A percentile compares a stretch with the other conserved stretches of the same genome.
These are phyloP conservation scores for Morpho achilles DNA, from an alignment of 2,888 invertebrate genomes.

Conservation along the genomic window DNA sequence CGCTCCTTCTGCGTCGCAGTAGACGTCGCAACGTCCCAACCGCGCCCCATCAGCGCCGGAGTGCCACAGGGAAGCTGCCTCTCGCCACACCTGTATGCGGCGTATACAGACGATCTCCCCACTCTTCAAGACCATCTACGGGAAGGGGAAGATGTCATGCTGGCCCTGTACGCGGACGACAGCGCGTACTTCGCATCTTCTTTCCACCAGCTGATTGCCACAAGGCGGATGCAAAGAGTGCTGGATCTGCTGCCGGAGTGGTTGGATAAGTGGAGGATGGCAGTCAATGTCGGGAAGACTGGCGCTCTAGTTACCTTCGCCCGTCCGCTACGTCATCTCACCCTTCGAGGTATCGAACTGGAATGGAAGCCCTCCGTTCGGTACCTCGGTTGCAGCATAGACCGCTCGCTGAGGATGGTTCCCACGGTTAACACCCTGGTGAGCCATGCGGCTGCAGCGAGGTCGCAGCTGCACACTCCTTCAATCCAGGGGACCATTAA, in stretches of 20 bases:
- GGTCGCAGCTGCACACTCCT: no score
- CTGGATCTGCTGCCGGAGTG: slow-evolving; percentile 29
- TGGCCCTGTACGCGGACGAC: slow-evolving; percentile 29
- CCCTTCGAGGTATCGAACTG: no score
- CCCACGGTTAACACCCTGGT: no score
- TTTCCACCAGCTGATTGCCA: slow-evolving; percentile 26
- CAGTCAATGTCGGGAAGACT: no score
- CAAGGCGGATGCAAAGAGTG: slow-evolving; percentile 17
- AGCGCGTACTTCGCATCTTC: slow-evolving; percentile 15
- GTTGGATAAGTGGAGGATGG: slow-evolving; percentile 5
- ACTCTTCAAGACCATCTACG: not conserved
- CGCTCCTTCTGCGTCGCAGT: not conserved
- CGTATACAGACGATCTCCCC: not conserved
- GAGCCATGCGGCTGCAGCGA: no score
- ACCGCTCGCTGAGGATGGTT: no score
- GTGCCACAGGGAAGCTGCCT: not conserved
- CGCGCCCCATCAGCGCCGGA: not conserved
- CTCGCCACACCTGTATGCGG: not conserved
- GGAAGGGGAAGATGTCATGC: not conserved
- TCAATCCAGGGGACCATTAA: no score
- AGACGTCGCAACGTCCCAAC: not conserved
- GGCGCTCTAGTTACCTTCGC: no score
- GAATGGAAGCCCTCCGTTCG: no score
- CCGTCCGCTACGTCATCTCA: no score
- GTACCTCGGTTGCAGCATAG: no score